Percentiles rank a stretch among this genome's conserved stretches.
These are phyloP conservation scores for Brachionus asplanchnoidis DNA, from an alignment of 1,140 invertebrate species.

Conservation along the genomic window DNA sequence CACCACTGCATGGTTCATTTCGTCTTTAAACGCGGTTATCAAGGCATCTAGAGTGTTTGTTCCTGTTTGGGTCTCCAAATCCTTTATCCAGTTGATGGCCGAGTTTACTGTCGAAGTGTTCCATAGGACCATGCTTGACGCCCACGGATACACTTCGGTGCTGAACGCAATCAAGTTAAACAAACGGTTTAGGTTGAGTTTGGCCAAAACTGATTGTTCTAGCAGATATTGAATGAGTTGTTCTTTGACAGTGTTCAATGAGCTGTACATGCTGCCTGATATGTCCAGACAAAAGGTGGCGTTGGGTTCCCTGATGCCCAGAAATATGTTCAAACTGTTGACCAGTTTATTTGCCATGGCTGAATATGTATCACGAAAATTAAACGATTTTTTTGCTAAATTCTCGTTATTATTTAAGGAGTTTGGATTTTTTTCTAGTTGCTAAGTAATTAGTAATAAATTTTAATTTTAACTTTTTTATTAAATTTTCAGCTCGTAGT, in stretches of 20 bases:
- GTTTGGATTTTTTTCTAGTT: neutral
- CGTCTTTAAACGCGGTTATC: slow-evolving; percentile 51
- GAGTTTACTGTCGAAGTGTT: slow-evolving; percentile 53
- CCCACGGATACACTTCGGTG: slow-evolving; percentile 54
- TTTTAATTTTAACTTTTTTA: neutral
- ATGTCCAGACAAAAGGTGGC: slow-evolving; percentile 56
- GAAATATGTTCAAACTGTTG: slow-evolving; percentile 38
- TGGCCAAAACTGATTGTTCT: slow-evolving; percentile 46
- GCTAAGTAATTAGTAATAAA: slow-evolving; percentile 31
- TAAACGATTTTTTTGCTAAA: neutral
- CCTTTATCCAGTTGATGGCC: slow-evolving; percentile 52
- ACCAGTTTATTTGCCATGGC: neutral
- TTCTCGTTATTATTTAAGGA: neutral
- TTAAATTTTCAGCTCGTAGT: neutral
- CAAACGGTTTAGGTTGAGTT: slow-evolving; percentile 44
- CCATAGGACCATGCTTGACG: slow-evolving; percentile 55
- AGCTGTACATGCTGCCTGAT: slow-evolving; percentile 55
- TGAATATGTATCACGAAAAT: neutral
- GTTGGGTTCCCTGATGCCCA: slow-evolving; percentile 48
- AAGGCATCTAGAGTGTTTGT: slow-evolving; percentile 55
- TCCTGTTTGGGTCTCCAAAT: slow-evolving; percentile 52
- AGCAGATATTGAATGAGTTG: slow-evolving; percentile 52
- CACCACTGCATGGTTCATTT: slow-evolving; percentile 51
- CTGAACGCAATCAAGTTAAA: slow-evolving; percentile 57
- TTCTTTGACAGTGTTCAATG: slow-evolving; percentile 52